Base-by-base conservation (phyloP, 2,888 invertebrate genomes). In the Epirrhoe alternata region DNA sequence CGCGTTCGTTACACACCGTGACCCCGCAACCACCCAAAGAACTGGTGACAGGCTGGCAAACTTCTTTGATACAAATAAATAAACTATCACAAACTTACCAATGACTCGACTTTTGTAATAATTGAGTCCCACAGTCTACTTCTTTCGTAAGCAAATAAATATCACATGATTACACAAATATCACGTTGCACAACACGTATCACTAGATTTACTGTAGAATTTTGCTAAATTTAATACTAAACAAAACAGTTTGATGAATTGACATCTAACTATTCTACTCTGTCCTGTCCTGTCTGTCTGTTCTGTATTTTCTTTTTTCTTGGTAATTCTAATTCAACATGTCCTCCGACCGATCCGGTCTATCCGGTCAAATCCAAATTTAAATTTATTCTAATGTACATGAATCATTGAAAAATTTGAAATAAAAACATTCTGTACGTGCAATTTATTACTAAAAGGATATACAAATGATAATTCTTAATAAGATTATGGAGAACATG, bases 171-270 rank as follows among this genome's bases (percentile, higher is more conserved):
- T 88, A 87, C 88, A 87, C 75, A 85, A 77, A 73, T 86, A 84
- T 81, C 83, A 86, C 86, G 79, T 82, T 79, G 78, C 87, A 89
- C 86, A 83, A 83, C 86, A 89, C 86, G 71, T 83, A 84, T 79
- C 84, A 86, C 85, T 83, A 70, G 77, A 73, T 81, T 86, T 85
- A 42, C 38, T 42, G 12, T 42, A 80, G 70, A 92, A 90, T 91
- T 92, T 92, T 86, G 88, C 76, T 84, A 84, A 85, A 85, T 84
- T 78, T n/a, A 79, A 77, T 82, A 85, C 85, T 87, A 89, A 87
- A 89, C 88, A 90, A 89, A 88, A 90, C 86, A 88, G 84, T 89
- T 87, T 86, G 87, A 89, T 86, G 88, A 92, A 67, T 89, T 91
- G 92, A 90, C 91, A 90, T 89, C 77, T n/a, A n/a, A n/a, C n/a